These are phyloP conservation scores for Rhyzopertha dominica DNA, from an alignment of 1,140 invertebrate species.

Conservation along the genomic window DNA sequence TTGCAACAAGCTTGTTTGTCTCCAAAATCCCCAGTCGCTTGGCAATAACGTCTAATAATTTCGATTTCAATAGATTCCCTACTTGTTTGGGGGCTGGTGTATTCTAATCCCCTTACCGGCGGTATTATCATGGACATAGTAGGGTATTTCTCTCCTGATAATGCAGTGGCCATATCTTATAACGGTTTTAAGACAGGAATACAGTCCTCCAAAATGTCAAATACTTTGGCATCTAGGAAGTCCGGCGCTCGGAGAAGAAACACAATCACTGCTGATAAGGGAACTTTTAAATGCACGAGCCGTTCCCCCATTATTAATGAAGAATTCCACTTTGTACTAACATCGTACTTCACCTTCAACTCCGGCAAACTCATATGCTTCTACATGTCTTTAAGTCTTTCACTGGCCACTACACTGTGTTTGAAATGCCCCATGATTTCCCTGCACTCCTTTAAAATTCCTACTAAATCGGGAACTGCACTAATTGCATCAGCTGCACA, in stretches of 20 bases:
- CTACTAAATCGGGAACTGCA: slow-evolving; percentile 1
- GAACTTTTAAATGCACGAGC: slow-evolving; percentile 17
- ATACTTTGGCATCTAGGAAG: slow-evolving; percentile 6
- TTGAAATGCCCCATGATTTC: slow-evolving; percentile 1
- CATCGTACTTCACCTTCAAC: slow-evolving; percentile 14
- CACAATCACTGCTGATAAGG: slow-evolving; percentile 4
- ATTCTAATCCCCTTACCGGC: too few species aligned
- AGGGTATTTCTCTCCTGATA: slow-evolving; percentile 26
- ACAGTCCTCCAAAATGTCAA: slow-evolving; percentile 8
- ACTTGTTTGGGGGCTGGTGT: too few species aligned
- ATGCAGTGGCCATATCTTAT: slow-evolving; percentile 3
- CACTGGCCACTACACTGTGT: slow-evolving; percentile 1
- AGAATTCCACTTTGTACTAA: slow-evolving; percentile 16
- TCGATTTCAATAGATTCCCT: slow-evolving; percentile 7
- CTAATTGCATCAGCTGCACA: slow-evolving; percentile 2
- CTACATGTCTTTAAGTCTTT: slow-evolving; percentile 7
- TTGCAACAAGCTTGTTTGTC: neutral
- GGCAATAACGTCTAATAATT: slow-evolving; percentile 2
- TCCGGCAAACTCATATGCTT: neutral
- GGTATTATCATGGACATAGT: slow-evolving; percentile 28
- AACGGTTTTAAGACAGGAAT: slow-evolving; percentile 12
- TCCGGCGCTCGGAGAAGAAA: neutral
- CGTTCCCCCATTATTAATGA: slow-evolving; percentile 8
- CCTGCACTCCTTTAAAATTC: slow-evolving; percentile 1
- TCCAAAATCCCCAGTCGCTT: slow-evolving; percentile 8